Evolutionary conservation across 2,888 invertebrate genomes (phyloP).

Genomic region (Serrognathus titanus): DNA sequence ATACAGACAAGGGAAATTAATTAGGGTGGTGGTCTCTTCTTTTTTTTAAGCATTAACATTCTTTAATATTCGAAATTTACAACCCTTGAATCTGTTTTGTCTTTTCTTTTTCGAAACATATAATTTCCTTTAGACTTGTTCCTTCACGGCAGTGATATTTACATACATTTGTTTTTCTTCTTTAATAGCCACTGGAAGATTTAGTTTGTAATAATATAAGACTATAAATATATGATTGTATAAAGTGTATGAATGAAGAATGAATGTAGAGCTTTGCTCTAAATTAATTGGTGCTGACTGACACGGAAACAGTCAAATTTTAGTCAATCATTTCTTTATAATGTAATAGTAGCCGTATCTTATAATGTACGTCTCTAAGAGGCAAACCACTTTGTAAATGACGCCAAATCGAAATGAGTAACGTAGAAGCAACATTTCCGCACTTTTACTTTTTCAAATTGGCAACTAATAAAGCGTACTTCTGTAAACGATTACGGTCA

Average conservation of each 20-base stretch:
- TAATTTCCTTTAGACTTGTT: slow-evolving; percentile 16
- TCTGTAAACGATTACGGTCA: slow-evolving; percentile 22
- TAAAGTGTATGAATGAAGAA: slow-evolving; percentile 47
- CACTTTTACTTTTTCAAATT: neutral
- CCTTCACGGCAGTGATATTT: too few relatives aligned
- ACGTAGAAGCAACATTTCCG: too few relatives aligned
- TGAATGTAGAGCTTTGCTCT: slow-evolving; percentile 22
- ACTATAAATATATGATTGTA: slow-evolving; percentile 47
- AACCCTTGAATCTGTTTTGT: slow-evolving; percentile 30
- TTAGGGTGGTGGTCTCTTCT: slow-evolving; percentile 41
- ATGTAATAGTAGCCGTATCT: slow-evolving; percentile 15
- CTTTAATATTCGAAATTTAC: slow-evolving; percentile 14
- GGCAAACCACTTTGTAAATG: slow-evolving; percentile 21
- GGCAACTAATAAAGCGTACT: slow-evolving; percentile 15
- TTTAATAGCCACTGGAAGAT: slow-evolving; percentile 48
- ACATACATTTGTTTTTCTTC: slow-evolving; percentile 12
- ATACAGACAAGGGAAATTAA: slow-evolving; percentile 41
- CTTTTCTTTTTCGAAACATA: slow-evolving; percentile 29
- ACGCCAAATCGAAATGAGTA: slow-evolving; percentile 11
- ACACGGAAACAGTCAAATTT: slow-evolving; percentile 45
- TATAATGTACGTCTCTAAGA: slow-evolving; percentile 38
- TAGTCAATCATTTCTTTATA: slow-evolving; percentile 45
- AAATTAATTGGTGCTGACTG: slow-evolving; percentile 47
- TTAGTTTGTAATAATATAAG: slow-evolving; percentile 39
- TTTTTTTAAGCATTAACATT: slow-evolving; percentile 18